Conservation (phyloP, 2,888 invertebrate species). For the Cerceris rybyensis region DNA sequence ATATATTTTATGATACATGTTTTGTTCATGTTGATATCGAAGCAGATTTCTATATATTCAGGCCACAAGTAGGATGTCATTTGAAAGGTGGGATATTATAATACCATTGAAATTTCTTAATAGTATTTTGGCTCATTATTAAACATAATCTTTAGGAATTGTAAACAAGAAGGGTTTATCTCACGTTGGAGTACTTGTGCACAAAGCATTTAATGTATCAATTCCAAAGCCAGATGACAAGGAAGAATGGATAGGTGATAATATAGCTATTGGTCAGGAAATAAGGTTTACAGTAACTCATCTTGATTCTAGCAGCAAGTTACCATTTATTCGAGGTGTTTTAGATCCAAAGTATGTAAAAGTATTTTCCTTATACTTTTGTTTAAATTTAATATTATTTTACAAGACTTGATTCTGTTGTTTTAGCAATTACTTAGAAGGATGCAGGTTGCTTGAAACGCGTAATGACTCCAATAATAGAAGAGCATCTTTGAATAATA, state of each 20-base stretch:
- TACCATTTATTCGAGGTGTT: slow-evolving; percentile 87
- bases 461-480: not conserved
- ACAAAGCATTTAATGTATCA: slow-evolving; percentile 88
- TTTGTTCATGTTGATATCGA: slow-evolving; percentile 87
- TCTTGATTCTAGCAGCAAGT: slow-evolving; percentile 84
- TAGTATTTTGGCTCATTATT: not conserved
- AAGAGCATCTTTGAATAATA: not conserved
- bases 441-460: slow-evolving; percentile 55
- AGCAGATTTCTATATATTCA: slow-evolving; percentile 88
- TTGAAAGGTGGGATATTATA: slow-evolving; percentile 82
- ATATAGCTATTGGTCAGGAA: slow-evolving; percentile 85
- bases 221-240: slow-evolving; percentile 84
- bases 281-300: slow-evolving; percentile 85
- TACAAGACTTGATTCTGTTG: not conserved
- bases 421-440: slow-evolving; percentile 68
- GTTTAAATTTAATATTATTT: not conserved
- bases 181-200: slow-evolving; percentile 87
- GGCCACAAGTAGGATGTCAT: slow-evolving; percentile 85
- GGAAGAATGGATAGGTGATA: slow-evolving; percentile 84
- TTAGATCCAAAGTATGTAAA: slow-evolving; percentile 82
- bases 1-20: slow-evolving; percentile 85
- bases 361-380: not conserved
- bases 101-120: not conserved
- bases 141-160: slow-evolving; percentile 80
- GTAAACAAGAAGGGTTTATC: slow-evolving; percentile 87